Conservation (phyloP, 64 coral and sea anemone genomes). For the Montipora foliosa region DNA sequence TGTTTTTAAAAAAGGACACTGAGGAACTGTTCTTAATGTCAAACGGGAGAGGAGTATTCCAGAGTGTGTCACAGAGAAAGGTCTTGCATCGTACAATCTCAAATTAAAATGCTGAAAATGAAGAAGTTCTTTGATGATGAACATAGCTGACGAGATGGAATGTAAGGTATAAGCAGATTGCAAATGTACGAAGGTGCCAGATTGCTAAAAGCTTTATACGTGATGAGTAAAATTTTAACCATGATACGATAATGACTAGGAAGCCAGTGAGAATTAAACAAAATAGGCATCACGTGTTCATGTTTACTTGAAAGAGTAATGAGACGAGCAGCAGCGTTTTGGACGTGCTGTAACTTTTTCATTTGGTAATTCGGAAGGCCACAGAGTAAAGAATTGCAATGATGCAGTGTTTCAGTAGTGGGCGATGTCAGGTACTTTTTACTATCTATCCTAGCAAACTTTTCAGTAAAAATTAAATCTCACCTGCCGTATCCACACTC, state of each 20-base stretch:
- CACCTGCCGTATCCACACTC: too few species aligned
- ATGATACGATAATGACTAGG: too few species aligned
- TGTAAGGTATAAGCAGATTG: conserved; percentile 30
- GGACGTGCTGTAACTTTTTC: conserved; percentile 38
- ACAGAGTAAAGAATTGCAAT: too few species aligned
- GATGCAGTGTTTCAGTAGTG: too few species aligned
- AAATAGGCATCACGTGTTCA: too few species aligned
- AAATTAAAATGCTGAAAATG: not conserved
- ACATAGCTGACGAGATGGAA: conserved; percentile 39
- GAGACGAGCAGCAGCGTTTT: conserved; percentile 20
- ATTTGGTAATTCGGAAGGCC: not conserved
- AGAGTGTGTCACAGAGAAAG: not conserved
- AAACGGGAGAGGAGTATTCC: not conserved
- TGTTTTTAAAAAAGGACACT: not conserved
- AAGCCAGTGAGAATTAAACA: too few species aligned
- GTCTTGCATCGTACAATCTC: not conserved
- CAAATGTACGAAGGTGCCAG: conserved; percentile 44
- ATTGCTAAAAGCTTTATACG: conserved; percentile 55
- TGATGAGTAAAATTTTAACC: not conserved
- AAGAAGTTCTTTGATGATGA: not conserved
- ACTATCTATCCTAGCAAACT: too few species aligned
- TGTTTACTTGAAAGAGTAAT: too few species aligned
- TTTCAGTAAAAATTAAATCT: too few species aligned
- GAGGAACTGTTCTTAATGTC: not conserved
- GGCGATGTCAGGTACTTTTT: too few species aligned